phyloP scores from a whole-genome alignment of 2,797 vertebrate species.

The Vespertilio murinus region DNA sequence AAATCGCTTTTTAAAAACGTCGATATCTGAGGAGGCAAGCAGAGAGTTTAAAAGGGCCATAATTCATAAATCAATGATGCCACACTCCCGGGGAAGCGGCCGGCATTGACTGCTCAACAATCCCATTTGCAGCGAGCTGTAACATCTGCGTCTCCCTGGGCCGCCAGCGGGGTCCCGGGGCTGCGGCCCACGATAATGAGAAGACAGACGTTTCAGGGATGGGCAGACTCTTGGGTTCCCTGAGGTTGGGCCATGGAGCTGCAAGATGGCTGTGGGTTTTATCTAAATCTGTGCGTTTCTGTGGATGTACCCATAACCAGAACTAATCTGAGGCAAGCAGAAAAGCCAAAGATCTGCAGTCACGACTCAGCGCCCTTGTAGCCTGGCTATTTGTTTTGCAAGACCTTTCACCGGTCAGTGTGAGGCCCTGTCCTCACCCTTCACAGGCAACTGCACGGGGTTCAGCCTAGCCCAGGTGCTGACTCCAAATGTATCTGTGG shows the following conservation, averaged over 20 bases:
- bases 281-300: not conserved
- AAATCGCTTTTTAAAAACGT: constrained; percentile 77
- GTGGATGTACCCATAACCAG: not conserved
- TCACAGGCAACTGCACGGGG: not conserved
- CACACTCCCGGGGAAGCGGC: constrained; percentile 66
- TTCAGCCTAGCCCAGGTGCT: not conserved
- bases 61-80: constrained; percentile 80
- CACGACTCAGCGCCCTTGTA: not conserved
- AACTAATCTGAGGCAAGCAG: not conserved
- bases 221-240: not conserved
- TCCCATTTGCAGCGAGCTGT: constrained; percentile 54
- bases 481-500: not conserved
- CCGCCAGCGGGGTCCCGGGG: accelerated
- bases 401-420: not conserved
- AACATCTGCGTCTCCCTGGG: constrained; percentile 41
- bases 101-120: constrained; percentile 68
- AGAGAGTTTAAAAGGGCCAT: constrained; percentile 82
- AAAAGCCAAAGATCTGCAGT: not conserved
- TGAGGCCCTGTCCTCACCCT: not conserved
- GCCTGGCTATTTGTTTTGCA: not conserved
- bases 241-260: not conserved
- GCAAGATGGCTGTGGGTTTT: not conserved
- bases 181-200: not conserved
- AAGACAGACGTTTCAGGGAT: not conserved
- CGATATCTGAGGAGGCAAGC: constrained; percentile 80